phyloP scores from a whole-genome alignment of 2,888 invertebrate genomes.

The Drosophila lutescens region DNA sequence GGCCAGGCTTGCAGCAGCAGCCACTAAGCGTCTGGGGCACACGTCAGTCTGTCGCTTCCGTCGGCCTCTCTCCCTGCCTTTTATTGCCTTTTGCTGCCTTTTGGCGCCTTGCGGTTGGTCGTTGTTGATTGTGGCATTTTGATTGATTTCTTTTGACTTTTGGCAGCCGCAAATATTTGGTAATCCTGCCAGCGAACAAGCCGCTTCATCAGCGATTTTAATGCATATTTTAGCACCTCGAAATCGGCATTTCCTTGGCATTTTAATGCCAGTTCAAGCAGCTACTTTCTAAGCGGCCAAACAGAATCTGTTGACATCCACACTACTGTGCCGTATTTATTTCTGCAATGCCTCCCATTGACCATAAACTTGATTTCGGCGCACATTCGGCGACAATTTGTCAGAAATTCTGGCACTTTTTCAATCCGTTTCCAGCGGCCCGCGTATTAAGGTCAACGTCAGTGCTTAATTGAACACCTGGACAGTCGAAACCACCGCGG shows the following conservation, averaged over 20 bases:
- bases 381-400: constrained; percentile 74
- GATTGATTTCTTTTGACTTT: constrained; percentile 79
- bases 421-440: constrained; percentile 52
- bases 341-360: constrained; percentile 50
- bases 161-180: constrained; percentile 76
- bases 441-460: constrained; percentile 76
- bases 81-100: constrained; percentile 44
- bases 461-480: constrained; percentile 77
- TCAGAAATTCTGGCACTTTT: constrained; percentile 74
- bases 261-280: constrained; percentile 58
- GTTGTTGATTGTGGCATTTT: constrained; percentile 74
- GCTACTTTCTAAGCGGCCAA: constrained; percentile 61
- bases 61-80: constrained; percentile 56
- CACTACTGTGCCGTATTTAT: constrained; percentile 4
- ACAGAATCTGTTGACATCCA: constrained; percentile 40
- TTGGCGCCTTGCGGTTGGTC: constrained; percentile 61
- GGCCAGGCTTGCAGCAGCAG: constrained; percentile 41
- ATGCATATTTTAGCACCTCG: constrained; percentile 77
- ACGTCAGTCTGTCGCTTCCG: constrained; percentile 78
- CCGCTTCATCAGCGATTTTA: constrained; percentile 77
- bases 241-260: constrained; percentile 64
- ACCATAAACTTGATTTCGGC: constrained; percentile 76
- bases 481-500: constrained; percentile 49
- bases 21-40: constrained; percentile 78
- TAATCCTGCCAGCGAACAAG: constrained; percentile 68